A percentile compares a stretch with the other conserved stretches of the same genome.
Evolutionary conservation across 2,797 vertebrate species (phyloP).

Genomic region (Sebastes umbrosus): DNA sequence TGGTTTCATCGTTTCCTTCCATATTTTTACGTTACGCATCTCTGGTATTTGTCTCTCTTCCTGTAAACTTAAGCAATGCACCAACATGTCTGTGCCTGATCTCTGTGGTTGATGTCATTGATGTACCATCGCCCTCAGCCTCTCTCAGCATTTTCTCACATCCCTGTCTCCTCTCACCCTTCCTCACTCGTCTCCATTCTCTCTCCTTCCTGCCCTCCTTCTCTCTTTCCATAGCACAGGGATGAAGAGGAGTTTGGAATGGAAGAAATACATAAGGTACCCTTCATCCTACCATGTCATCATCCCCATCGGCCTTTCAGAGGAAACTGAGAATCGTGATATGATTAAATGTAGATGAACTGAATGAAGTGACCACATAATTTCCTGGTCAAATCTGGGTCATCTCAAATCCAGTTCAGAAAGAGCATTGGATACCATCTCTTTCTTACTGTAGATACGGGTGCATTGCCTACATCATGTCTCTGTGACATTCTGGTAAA

Average conservation of each 20-base stretch:
- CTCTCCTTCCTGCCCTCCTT: slow-evolving; percentile 54
- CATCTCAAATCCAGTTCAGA: slow-evolving; percentile 34
- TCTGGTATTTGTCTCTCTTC: slow-evolving; percentile 6
- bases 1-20: slow-evolving; percentile 31
- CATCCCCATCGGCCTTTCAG: slow-evolving; percentile 28
- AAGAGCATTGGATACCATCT: slow-evolving; percentile 36
- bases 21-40: slow-evolving; percentile 31
- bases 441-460: slow-evolving; percentile 33
- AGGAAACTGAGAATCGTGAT: background rate
- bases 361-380: background rate
- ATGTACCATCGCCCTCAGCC: slow-evolving; percentile 13
- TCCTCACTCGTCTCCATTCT: slow-evolving; percentile 65
- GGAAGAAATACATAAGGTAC: slow-evolving; percentile 85
- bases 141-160: slow-evolving; percentile 52
- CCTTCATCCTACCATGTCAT: slow-evolving; percentile 62
- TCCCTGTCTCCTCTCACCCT: slow-evolving; percentile 28
- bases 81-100: slow-evolving; percentile 40
- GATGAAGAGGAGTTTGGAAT: slow-evolving; percentile 85
- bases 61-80: slow-evolving; percentile 37
- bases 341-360: background rate
- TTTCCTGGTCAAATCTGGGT: slow-evolving; percentile 7
- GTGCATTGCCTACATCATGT: slow-evolving; percentile 54
- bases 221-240: slow-evolving; percentile 78
- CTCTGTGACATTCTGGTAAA: slow-evolving; percentile 58
- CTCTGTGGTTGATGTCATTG: slow-evolving; percentile 18